These are phyloP conservation scores for Pseudochirops cupreus DNA, from an alignment of 2,797 vertebrate genomes.

Conservation along the genomic window DNA sequence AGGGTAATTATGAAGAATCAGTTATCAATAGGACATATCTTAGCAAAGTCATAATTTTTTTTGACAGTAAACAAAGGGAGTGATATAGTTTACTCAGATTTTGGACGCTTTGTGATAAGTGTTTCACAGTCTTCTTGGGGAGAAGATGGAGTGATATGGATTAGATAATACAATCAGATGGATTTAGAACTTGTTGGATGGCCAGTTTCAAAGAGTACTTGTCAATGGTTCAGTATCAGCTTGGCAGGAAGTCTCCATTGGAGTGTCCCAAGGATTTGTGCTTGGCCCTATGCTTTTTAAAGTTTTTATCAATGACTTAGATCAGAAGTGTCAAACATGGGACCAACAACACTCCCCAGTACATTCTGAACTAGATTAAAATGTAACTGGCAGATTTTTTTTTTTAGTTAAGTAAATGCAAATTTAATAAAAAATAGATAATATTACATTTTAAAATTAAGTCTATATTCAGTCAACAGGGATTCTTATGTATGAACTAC, in stretches of 20 bases:
- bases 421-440: not conserved
- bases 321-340: not conserved
- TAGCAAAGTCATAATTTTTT: not conserved
- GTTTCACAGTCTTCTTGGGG: not conserved
- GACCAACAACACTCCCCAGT: not conserved
- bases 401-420: not conserved
- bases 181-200: not conserved
- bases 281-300: not conserved
- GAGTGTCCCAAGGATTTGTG: not conserved
- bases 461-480: not conserved
- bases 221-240: not conserved
- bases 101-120: not conserved
- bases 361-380: not conserved
- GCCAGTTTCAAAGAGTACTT: not conserved
- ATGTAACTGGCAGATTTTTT: not conserved
- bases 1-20: not conserved
- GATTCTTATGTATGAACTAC: not conserved
- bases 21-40: not conserved
- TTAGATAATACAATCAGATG: not conserved
- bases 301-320: not conserved
- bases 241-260: not conserved
- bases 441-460: not conserved
- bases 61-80: not conserved
- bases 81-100: not conserved
- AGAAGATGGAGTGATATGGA: not conserved